Evolutionary conservation across 2,888 invertebrate genomes (phyloP), one percentile per base, ranked within the genome.

Genomic region (Agrochola litura): DNA sequence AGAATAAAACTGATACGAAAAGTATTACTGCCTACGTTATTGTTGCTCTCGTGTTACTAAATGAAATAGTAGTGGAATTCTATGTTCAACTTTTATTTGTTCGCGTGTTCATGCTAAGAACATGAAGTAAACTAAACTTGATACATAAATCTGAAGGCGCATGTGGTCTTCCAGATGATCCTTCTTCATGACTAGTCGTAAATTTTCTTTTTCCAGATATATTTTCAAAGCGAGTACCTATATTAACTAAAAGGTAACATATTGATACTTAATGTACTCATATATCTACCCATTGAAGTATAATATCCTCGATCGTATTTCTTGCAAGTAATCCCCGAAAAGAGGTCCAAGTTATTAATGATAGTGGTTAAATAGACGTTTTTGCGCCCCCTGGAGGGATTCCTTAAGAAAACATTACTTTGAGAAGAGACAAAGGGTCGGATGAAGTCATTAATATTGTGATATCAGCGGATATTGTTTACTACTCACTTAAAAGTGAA

Each of bases 271-370:
- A 69, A 69, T 74, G 63, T 74, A 73, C 70, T 76, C 76, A 46
- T 81, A 80, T 80, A 82, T 82, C 71, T 79, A 74, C 37, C 61
- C 65, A 73, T 73, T 61, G 68, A 69, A 68, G 76, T 78, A 84
- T 73, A 84, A 84, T 84, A 82, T 76, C 85, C 63, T 74, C 76
- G 82, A 77, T 81, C 84, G 76, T 76, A 81, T 80, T 90, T 89
- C 85, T 88, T 87, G 89, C 90, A 89, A 89, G 89, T 90, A 89
- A 89, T 85, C 87, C 81, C 73, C 79, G 73, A 76, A 81, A 79
- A 83, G 82, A 81, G 85, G 82, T 79, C 80, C 71, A 76, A 79
- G 86, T 89, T 90, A 90, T 88, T 90, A 90, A 90, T 90, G 89
- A 83, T 86, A 86, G 85, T 87, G 85, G 84, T 79, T 88, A 87